Base-by-base conservation (phyloP, 2,888 invertebrate genomes). In the Epirrhoe tristata region DNA sequence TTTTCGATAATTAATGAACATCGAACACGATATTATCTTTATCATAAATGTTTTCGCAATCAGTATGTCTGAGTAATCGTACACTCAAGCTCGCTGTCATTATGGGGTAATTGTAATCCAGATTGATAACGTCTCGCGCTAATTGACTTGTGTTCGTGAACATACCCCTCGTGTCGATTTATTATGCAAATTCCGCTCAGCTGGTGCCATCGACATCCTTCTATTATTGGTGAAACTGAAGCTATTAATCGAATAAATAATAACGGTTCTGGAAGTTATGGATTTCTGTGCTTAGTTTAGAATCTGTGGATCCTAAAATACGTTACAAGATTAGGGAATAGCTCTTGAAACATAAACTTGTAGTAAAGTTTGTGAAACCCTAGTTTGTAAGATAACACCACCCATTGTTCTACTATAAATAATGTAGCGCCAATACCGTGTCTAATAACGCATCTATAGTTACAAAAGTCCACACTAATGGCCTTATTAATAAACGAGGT, bases 141-240 rank as follows among this genome's bases (percentile, higher is more conserved):
- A 85, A 87, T 86, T 83, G 83, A 85, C 77, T 81, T 78, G 73
- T 79, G 79, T 80, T 79, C 77, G 69, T 70, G 78, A 75, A 60
- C 43, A 51, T 65, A 67, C 63, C 66, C 51, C 59, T 62, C 24
- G 34, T 48, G 64, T 64, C 74, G 78, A 86, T 88, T 85, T 86
- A 85, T 85, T 83, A 86, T 83, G 82, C 78, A 83, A 86, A 88
- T 87, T 83, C 73, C 66, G 67, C 74, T 82, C 84, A 86, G 84
- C 83, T 87, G 87, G 84, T 85, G 75, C 84, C 79, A 68, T 70
- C 60, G 69, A 51, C 79, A 61, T 68, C 61, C 75, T 72, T 69
- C 67, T 75, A 72, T 63, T 24, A 71, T 73, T 64, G 72, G 67
- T 62, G 73, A 76, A 79, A 76, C 75, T 59, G 52, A 56, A 79